A percentile compares a stretch with the other conserved stretches of the same genome.
These are phyloP conservation scores for Unio pictorum DNA, from an alignment of 2,888 invertebrate species.

Conservation along the genomic window DNA sequence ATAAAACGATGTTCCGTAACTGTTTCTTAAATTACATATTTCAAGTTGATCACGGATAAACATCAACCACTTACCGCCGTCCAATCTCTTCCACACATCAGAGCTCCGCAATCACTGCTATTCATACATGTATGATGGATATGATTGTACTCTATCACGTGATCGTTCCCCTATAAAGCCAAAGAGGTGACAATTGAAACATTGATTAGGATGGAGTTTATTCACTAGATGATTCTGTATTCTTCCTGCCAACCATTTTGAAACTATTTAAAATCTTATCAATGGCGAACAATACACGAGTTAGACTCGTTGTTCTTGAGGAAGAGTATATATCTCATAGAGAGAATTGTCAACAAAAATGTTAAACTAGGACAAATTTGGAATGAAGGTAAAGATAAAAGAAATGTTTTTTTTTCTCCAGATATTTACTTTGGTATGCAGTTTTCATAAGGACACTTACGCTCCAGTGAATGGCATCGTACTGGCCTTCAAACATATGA, in stretches of 20 bases:
- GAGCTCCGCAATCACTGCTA: slow-evolving; percentile 51
- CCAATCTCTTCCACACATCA: slow-evolving; percentile 49
- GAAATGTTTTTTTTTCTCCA: no score
- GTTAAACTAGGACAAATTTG: no score
- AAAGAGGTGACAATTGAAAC: slow-evolving; percentile 1
- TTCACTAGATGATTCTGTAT: no score
- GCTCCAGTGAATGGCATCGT: slow-evolving; percentile 32
- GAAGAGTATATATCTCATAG: no score
- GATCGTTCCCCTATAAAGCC: slow-evolving; percentile 45
- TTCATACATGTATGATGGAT: slow-evolving; percentile 44
- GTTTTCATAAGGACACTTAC: slow-evolving; percentile 18
- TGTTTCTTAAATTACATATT: no score
- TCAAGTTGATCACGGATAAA: not conserved
- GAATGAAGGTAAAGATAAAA: no score
- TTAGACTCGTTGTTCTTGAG: no score
- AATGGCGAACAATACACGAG: no score
- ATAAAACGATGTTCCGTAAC: no score
- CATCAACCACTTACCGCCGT: slow-evolving; percentile 31
- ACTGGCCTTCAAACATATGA: slow-evolving; percentile 36
- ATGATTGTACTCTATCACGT: slow-evolving; percentile 49
- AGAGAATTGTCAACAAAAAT: no score
- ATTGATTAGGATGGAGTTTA: not conserved
- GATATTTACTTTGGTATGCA: not conserved
- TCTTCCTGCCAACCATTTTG: no score
- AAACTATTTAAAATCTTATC: no score